Evolutionary conservation across 2,888 invertebrate species (phyloP), one percentile per base, ranked within the genome.

Genomic region (Quadriops clusia): DNA sequence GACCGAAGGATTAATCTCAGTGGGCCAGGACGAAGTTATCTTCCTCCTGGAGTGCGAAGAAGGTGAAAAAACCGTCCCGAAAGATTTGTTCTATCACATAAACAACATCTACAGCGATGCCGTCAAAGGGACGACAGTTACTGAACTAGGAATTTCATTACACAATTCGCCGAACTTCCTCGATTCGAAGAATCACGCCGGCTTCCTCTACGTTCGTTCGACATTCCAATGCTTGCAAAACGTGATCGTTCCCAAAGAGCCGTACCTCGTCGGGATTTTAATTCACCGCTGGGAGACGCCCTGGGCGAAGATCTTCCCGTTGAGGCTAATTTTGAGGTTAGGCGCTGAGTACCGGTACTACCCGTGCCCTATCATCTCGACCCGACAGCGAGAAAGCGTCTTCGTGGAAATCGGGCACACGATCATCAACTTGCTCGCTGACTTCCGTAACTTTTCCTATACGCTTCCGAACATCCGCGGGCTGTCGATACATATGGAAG

Each of bases 361-460:
- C 59, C 87, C 87, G 1, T 81, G 82, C 50, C 83, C 86, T 2
- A 63, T 87, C 38, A 74, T 87, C 28, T 83, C 84, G 10, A 73
- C 80, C 10, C 66, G 84, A 13, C 70, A 76, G 49, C 64, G 87
- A 8, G 78, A 80, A 42, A 77, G 86, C 1, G 78, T 86, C 4
- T 89, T 79, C 54, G 79, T 74, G 16, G 86, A 87, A 62, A 80
- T 87, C 34, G 85, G 86, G 1, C 85, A 86, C 53, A 87, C 87
- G 6, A 83, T 89, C 36, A 84, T 89, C 59, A 86, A 84, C 63
- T 69, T 89, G 31, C 60, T 87, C 41, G 85, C 83, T 6, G 87
- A 89, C 61, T 86, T 87, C 52, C 68, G 83, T 35, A 85, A 83
- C 53, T 86, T 76, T 53, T 72, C 81, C 3, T 89, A 86, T 53